Percentiles rank a stretch among this genome's conserved stretches.
These are phyloP conservation scores for Pachydiplax longipennis DNA, from an alignment of 2,888 invertebrate species.

Conservation along the genomic window DNA sequence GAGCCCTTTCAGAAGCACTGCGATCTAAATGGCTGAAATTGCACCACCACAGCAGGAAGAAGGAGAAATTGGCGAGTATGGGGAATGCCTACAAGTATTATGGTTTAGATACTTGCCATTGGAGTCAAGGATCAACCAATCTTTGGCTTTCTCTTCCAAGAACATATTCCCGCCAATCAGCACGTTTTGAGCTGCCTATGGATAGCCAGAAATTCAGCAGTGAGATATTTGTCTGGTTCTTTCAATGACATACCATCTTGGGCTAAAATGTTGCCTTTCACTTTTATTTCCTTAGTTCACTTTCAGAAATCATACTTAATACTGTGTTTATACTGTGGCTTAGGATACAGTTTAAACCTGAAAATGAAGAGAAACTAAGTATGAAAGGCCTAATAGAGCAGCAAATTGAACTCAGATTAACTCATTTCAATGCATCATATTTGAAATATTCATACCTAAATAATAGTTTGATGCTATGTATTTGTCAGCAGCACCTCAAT, in stretches of 20 bases:
- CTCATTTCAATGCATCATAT: too few species aligned
- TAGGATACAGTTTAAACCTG: too few species aligned
- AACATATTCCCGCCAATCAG: constrained; percentile 76
- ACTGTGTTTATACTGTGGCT: too few species aligned
- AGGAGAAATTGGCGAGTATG: constrained; percentile 17
- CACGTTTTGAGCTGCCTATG: constrained; percentile 78
- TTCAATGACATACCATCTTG: background rate
- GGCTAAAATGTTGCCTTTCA: background rate
- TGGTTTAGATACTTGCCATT: constrained; percentile 57
- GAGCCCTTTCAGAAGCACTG: constrained; percentile 73
- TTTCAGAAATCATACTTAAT: too few species aligned
- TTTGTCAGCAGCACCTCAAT: too few species aligned
- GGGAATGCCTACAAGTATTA: background rate
- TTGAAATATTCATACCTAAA: too few species aligned
- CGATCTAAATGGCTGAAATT: constrained; percentile 57
- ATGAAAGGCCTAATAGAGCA: too few species aligned
- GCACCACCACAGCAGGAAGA: constrained; percentile 26
- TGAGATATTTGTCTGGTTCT: constrained; percentile 53
- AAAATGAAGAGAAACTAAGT: too few species aligned
- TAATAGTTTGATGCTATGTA: too few species aligned
- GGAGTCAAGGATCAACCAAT: constrained; percentile 59
- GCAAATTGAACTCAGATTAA: too few species aligned
- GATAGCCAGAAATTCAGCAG: constrained; percentile 66
- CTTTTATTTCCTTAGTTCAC: background rate
- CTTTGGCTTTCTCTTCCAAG: constrained; percentile 74